Conservation (phyloP, 92 coral and sea anemone species). For the Montipora capitata region DNA sequence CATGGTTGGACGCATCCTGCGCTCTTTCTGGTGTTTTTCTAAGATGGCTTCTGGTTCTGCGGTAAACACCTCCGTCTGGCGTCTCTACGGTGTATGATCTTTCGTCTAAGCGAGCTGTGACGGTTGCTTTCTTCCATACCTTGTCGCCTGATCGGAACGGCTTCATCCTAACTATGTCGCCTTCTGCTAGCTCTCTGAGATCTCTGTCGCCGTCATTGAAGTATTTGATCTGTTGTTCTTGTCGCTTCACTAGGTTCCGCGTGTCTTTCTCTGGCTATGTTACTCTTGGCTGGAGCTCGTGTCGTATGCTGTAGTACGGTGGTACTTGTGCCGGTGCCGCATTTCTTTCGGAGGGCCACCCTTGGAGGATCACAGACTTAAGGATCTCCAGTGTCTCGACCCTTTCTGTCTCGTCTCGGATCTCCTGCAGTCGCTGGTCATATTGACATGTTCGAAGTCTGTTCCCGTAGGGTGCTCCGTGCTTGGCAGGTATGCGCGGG, state of each 20-base stretch:
- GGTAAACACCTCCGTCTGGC: neutral
- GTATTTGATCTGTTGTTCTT: neutral
- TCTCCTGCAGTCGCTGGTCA: conserved; percentile 3
- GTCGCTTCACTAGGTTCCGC: neutral
- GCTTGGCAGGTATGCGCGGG: conserved; percentile 16
- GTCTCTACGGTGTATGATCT: neutral
- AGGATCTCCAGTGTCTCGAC: neutral
- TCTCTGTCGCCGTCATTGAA: neutral
- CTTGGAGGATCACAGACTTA: conserved; percentile 22
- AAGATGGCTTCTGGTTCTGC: neutral
- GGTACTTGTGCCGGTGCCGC: conserved; percentile 18
- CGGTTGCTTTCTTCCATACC: neutral
- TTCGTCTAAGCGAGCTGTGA: neutral
- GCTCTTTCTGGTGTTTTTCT: no score
- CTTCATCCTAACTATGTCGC: neutral
- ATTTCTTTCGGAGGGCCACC: conserved; percentile 33
- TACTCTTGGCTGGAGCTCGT: neutral
- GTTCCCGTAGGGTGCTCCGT: neutral
- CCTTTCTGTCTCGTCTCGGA: conserved; percentile 1
- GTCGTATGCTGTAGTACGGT: neutral
- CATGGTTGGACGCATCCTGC: no score
- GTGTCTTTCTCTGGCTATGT: neutral
- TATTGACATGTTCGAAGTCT: neutral
- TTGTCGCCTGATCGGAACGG: neutral
- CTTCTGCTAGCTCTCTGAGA: neutral